Conservation (phyloP, 2,113 vertebrate species). For the Promerops cafer region DNA sequence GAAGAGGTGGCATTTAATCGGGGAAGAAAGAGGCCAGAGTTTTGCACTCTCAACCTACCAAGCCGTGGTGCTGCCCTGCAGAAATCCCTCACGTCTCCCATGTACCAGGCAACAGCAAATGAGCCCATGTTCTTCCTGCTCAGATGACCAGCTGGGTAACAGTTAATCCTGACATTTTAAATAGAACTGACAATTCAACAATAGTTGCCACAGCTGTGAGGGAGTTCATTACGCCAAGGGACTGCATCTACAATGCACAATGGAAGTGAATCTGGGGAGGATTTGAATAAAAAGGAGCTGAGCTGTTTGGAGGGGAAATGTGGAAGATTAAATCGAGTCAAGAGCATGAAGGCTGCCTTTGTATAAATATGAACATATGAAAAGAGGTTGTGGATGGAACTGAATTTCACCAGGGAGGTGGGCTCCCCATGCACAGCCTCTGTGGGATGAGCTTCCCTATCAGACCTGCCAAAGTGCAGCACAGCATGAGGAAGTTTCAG, state of each 20-base stretch:
- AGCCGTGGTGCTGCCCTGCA: neutral
- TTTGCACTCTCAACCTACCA: neutral
- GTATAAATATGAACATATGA: neutral
- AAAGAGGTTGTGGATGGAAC: neutral
- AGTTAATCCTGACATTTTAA: constrained; percentile 14
- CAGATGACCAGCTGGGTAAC: neutral
- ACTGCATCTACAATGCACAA: neutral
- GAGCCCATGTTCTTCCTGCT: neutral
- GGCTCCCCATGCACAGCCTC: neutral
- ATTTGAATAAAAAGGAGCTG: neutral
- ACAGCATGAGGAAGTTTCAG: neutral
- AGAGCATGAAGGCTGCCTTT: neutral
- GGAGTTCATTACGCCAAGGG: neutral
- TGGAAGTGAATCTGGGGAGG: neutral
- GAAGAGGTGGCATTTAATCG: neutral
- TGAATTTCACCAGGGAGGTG: neutral
- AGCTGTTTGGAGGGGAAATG: neutral
- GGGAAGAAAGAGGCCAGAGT: neutral
- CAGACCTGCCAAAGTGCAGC: neutral
- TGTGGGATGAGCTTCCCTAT: neutral
- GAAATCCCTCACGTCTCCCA: neutral
- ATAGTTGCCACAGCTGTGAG: neutral
- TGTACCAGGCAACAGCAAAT: neutral
- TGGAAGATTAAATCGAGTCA: neutral
- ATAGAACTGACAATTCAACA: neutral